Percentiles rank a stretch among this genome's conserved stretches.
Evolutionary conservation across 92 coral and sea anemone species (phyloP).

Genomic region (Diadumene lineata): DNA sequence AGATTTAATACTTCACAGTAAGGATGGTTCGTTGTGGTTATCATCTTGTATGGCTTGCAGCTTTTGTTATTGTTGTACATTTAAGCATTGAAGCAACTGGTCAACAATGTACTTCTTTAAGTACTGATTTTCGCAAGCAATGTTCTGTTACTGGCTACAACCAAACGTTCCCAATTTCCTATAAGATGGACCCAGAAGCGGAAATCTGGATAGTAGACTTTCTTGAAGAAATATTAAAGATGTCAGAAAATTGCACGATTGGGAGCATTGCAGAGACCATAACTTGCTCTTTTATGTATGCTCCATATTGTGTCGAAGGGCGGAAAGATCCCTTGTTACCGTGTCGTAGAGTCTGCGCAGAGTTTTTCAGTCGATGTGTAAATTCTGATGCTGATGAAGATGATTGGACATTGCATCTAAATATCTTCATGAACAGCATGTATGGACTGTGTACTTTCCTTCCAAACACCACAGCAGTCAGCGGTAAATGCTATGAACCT

Average conservation of each 20-base stretch:
- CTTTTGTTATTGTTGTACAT: not conserved
- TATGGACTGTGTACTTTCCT: conserved; percentile 25
- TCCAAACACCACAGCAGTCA: conserved; percentile 22
- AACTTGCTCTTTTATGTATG: conserved; percentile 31
- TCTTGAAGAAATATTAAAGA: not conserved
- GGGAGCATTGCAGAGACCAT: conserved; percentile 31
- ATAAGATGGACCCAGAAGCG: not conserved
- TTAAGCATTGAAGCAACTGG: not conserved
- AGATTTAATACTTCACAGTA: no score
- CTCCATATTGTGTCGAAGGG: conserved; percentile 51
- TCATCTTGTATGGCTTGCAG: not conserved
- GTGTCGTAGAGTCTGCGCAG: conserved; percentile 71
- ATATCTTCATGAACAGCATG: not conserved
- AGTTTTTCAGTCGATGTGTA: conserved; percentile 61
- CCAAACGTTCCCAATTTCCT: conserved; percentile 8
- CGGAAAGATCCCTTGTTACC: conserved; percentile 50
- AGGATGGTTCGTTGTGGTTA: no score
- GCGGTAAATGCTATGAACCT: conserved; percentile 30
- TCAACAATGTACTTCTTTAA: conserved; percentile 14
- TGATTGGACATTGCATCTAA: conserved; percentile 15
- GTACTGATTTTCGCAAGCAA: not conserved
- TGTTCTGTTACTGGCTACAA: conserved; percentile 28
- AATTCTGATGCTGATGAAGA: not conserved
- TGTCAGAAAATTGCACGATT: conserved; percentile 19
- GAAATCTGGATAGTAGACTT: not conserved